phyloP scores from a whole-genome alignment of 2,888 invertebrate genomes.

The Julus scandinavius region DNA sequence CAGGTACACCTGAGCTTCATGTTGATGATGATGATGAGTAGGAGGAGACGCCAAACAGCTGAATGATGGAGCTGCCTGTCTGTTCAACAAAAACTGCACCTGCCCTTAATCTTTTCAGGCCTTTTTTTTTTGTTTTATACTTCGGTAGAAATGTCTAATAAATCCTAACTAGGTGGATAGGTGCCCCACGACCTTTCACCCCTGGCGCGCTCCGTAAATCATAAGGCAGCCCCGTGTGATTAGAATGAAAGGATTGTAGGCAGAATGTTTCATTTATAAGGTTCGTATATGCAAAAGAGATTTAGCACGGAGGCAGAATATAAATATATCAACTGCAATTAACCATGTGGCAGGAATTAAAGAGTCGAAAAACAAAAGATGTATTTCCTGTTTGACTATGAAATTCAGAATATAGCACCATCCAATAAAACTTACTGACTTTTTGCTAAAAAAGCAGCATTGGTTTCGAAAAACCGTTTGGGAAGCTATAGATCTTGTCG shows the following conservation, averaged over 20 bases:
- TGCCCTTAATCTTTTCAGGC: conserved; percentile 8
- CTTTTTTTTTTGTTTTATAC: background rate
- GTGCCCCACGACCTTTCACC: conserved; percentile 41
- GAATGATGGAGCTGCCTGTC: conserved; percentile 28
- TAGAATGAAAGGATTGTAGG: conserved; percentile 6
- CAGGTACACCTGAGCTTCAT: conserved; percentile 24
- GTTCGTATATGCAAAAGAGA: background rate
- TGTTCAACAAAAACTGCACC: conserved; percentile 21
- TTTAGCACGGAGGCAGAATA: background rate
- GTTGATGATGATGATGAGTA: conserved; percentile 28
- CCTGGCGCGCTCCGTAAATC: conserved; percentile 32
- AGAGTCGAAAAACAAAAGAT: background rate
- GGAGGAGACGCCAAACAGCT: conserved; percentile 19
- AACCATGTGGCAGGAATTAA: background rate
- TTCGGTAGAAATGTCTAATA: conserved; percentile 47
- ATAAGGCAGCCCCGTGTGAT: background rate
- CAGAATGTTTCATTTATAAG: conserved; percentile 15
- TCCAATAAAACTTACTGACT: background rate
- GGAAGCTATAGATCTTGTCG: background rate
- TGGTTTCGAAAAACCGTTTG: background rate
- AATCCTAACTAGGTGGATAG: conserved; percentile 50
- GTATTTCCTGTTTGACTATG: background rate
- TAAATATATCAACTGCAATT: background rate
- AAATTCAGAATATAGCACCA: background rate
- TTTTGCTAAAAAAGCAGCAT: background rate